phyloP scores from a whole-genome alignment of 2,888 invertebrate species.

The Andricus quercusramuli region DNA sequence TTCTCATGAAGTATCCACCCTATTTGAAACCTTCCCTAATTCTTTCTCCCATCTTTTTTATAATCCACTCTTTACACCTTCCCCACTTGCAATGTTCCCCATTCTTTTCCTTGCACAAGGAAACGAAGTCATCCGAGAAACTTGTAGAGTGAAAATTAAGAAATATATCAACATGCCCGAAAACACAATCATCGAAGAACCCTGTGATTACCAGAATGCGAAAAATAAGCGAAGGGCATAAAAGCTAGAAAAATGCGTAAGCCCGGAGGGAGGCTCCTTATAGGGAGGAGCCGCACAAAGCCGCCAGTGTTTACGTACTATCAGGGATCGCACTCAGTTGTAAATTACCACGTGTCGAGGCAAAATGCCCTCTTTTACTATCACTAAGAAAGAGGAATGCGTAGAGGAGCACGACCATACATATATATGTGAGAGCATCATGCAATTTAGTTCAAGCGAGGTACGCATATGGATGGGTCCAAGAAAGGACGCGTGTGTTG shows the following conservation, averaged over 20 bases:
- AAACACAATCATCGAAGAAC: constrained; percentile 10
- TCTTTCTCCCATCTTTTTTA: too few species aligned
- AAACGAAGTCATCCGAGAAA: neutral
- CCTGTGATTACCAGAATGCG: constrained; percentile 3
- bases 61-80: too few species aligned
- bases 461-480: constrained; percentile 42
- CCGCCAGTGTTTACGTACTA: constrained; percentile 59
- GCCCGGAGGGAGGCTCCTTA: constrained; percentile 38
- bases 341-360: constrained; percentile 63
- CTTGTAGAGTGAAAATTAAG: constrained; percentile 13
- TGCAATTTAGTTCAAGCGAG: constrained; percentile 41
- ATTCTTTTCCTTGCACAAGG: neutral
- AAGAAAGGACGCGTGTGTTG: constrained; percentile 38
- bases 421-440: constrained; percentile 21
- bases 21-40: too few species aligned
- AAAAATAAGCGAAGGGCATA: constrained; percentile 45
- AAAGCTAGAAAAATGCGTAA: constrained; percentile 55
- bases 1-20: too few species aligned
- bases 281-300: constrained; percentile 57
- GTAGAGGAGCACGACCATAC: constrained; percentile 19
- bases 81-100: too few species aligned
- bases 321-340: constrained; percentile 57
- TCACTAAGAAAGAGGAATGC: constrained; percentile 50
- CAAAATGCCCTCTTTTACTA: constrained; percentile 59
- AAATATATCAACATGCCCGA: neutral